These are phyloP conservation scores for Argopecten irradians DNA, from an alignment of 1,140 invertebrate genomes.

Conservation along the genomic window DNA sequence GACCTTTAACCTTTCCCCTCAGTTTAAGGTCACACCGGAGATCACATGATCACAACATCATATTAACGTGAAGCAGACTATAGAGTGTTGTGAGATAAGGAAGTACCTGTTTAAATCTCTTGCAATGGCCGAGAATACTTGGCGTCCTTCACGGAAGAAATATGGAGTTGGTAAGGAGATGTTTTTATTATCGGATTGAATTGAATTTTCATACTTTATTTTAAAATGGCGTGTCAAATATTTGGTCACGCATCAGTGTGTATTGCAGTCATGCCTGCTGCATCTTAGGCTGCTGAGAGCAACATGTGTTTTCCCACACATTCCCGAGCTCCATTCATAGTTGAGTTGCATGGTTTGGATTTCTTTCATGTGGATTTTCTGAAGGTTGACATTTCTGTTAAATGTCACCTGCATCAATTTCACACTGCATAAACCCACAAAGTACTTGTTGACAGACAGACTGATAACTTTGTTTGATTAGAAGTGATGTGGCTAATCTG, in stretches of 20 bases:
- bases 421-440: not conserved
- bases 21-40: not conserved
- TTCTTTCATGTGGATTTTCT: not conserved
- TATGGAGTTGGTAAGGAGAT: conserved; percentile 45
- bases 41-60: conserved; percentile 32
- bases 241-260: not conserved
- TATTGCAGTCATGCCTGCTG: not conserved
- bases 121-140: conserved; percentile 28
- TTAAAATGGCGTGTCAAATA: not conserved
- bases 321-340: not conserved
- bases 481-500: not conserved
- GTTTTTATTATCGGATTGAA: not conserved
- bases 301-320: conserved; percentile 17
- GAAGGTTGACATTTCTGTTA: not conserved
- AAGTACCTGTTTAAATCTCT: conserved; percentile 33
- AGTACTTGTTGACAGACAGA: not conserved
- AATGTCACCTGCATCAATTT: not conserved
- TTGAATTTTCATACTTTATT: not conserved
- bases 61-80: conserved; percentile 1
- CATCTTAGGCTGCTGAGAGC: not conserved
- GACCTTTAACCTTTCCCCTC: not conserved
- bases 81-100: conserved; percentile 36
- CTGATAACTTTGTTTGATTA: not conserved
- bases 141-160: conserved; percentile 36
- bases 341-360: no score